Conservation (phyloP, 2,797 vertebrate species). For the Anguilla marmorata region DNA sequence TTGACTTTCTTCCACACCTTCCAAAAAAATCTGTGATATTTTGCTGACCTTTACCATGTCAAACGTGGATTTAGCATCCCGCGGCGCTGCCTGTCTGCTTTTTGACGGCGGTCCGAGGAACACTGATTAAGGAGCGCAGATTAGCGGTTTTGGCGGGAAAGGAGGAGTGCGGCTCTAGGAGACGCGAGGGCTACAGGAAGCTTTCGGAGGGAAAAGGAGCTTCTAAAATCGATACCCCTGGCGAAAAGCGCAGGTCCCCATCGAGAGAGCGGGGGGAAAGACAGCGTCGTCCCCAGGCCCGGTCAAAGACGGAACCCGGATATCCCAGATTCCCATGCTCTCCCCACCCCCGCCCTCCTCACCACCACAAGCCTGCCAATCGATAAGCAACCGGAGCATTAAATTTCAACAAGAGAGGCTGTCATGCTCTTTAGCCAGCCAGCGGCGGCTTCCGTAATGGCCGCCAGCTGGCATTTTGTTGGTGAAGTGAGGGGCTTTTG, state of each 20-base stretch:
- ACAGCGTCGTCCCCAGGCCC: constrained; percentile 64
- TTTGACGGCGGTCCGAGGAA: no score
- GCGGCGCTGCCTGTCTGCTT: no score
- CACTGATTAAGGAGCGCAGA: background rate
- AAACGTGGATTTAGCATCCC: no score
- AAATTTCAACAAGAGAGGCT: constrained; percentile 60
- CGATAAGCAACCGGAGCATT: constrained; percentile 75
- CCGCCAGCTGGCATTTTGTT: constrained; percentile 50
- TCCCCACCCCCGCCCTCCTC: constrained; percentile 49
- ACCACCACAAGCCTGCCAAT: constrained; percentile 59
- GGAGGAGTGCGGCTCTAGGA: constrained; percentile 49
- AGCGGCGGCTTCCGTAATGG: constrained; percentile 48
- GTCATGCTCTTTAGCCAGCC: no score
- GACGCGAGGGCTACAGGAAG: constrained; percentile 48
- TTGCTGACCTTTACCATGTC: no score
- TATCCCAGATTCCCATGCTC: constrained; percentile 36
- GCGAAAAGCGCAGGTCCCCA: constrained; percentile 31
- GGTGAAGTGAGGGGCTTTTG: constrained; percentile 53
- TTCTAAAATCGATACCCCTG: constrained; percentile 50
- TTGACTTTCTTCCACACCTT: no score
- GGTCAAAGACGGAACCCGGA: constrained; percentile 72
- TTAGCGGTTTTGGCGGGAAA: constrained; percentile 46
- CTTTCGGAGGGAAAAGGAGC: constrained; percentile 43
- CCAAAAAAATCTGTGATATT: no score
- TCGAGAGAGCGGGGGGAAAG: constrained; percentile 54